Evolutionary conservation across 1,140 invertebrate species (phyloP), one percentile per base, ranked within the genome.

Genomic region (Nylanderia fulva): DNA sequence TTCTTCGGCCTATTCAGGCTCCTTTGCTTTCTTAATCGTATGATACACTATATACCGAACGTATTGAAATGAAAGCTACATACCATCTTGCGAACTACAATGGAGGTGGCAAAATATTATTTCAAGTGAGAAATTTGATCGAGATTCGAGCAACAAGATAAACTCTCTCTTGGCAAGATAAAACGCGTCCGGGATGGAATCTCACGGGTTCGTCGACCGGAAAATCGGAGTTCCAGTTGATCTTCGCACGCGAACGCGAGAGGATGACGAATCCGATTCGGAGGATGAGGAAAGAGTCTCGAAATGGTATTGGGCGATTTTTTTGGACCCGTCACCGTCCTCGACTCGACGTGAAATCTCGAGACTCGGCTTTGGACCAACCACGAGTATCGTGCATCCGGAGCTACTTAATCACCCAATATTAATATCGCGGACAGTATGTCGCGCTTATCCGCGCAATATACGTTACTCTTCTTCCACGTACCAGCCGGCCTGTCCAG

Each of bases 341-440:
- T 63, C 76, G 77, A 45, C 42, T 18, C 42, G 45, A 29, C 82
- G 45, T 56, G 48, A 42, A 60, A 77, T 74, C 72, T 88, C 82
- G 86, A 72, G 68, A 71, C 82, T 72, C 71, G 86, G 88, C 90
- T 88, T 87, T 84, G 85, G 91, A 91, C 91, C 90, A 92, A 88
- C 88, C 86, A 63, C 87, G 87, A 90, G 85, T 88, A 61, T 63
- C 74, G 84, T 77, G 90, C 93, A 94, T 93, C 92, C 91, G 93
- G 90, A 91, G 89, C 75, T 87, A 92, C 91, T 94, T 94, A 94
- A 94, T 94, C 94, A 94, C 75, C 91, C 88, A 94, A 94, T 94
- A 94, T 94, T 94, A 94, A 94, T 94, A 94, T 86, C 92, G 86
- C 92, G 60, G 84, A 66, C 85, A 42, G 87, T 48, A 36, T 60